phyloP scores from a whole-genome alignment of 2,113 vertebrate species.

The Pterophyllum scalare region DNA sequence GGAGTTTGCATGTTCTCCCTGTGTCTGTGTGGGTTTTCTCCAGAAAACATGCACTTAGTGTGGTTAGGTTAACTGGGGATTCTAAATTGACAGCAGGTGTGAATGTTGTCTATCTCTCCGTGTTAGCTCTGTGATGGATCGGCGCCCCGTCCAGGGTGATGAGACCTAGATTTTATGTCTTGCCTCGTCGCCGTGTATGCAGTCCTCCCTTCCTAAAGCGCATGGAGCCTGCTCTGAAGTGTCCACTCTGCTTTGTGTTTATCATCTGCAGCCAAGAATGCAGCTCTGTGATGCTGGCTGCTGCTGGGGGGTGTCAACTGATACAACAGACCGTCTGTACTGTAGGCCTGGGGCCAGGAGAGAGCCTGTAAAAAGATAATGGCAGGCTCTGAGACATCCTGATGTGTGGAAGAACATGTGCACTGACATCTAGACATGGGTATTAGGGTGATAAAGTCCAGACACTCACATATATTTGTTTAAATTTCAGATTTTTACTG shows the following conservation, averaged over 20 bases:
- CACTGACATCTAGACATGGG: slow-evolving; percentile 16
- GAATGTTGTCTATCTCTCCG: not conserved
- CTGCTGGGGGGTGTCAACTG: slow-evolving; percentile 53
- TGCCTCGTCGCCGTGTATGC: slow-evolving; percentile 6
- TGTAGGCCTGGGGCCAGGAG: slow-evolving; percentile 47
- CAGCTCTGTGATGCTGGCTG: slow-evolving; percentile 47
- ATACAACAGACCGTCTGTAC: slow-evolving; percentile 51
- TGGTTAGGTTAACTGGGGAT: not conserved
- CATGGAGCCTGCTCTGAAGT: slow-evolving; percentile 61
- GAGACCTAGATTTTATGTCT: slow-evolving; percentile 20
- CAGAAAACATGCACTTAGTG: not conserved
- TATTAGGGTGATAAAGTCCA: slow-evolving; percentile 33
- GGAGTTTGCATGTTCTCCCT: no score
- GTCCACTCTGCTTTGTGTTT: slow-evolving; percentile 67
- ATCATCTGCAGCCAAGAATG: slow-evolving; percentile 72
- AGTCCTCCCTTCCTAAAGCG: slow-evolving; percentile 39
- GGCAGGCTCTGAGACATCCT: slow-evolving; percentile 50
- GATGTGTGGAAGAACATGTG: slow-evolving; percentile 41
- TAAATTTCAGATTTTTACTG: not conserved
- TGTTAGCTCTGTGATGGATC: not conserved
- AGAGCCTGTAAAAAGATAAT: slow-evolving; percentile 69
- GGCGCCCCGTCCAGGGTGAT: not conserved
- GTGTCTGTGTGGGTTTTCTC: not conserved
- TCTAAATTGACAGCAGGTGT: not conserved
- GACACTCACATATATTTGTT: not conserved